Evolutionary conservation across 2,888 invertebrate species (phyloP), one percentile per base, ranked within the genome.

Genomic region (Thymelicus lineola): DNA sequence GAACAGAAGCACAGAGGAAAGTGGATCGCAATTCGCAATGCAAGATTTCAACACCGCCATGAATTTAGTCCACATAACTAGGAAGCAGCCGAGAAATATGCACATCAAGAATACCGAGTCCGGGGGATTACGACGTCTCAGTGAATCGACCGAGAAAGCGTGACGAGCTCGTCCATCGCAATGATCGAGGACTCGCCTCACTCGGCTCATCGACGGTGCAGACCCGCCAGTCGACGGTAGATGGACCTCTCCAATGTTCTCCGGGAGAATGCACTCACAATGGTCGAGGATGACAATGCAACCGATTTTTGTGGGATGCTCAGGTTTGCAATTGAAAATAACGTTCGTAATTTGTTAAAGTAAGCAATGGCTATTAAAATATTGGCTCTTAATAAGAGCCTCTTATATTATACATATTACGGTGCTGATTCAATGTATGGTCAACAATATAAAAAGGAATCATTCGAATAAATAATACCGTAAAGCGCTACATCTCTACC

Each of bases 261-360:
- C 55, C 55, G 64, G 28, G 10, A 64, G 20, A 45, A n/a, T 64
- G 64, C 53, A 64, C 63, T 53, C 64, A 64, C 48, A 48, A 57
- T 57, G 15, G 9, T 9, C 45, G 4, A 65, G 55, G 64, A 57
- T 57, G 64, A 57, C 64, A 15, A 28, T 5, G 7, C 45, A 0
- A 55, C 7, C 14, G 48, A 10, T 0, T 48, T 50, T 5, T 1
- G n/a, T 35, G 15, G 50, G 50, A 48, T 28, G 28, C 4, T 28
- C 1, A 1, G n/a, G 28, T 28, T 35, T n/a, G 3, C 38, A 35
- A 58, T 38, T 38, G 15, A 1, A 12, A 12, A 42, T 42, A 1
- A 42, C 28, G 28, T 28, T 28, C 28, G 28, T 28, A 28, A 28
- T 3, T 3, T 28, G 28, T 28, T 28, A 28, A 28, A 28, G 3